Evolutionary conservation across 2,797 vertebrate species (phyloP), one percentile per base, ranked within the genome.

Genomic region (Galagoides demidoff): DNA sequence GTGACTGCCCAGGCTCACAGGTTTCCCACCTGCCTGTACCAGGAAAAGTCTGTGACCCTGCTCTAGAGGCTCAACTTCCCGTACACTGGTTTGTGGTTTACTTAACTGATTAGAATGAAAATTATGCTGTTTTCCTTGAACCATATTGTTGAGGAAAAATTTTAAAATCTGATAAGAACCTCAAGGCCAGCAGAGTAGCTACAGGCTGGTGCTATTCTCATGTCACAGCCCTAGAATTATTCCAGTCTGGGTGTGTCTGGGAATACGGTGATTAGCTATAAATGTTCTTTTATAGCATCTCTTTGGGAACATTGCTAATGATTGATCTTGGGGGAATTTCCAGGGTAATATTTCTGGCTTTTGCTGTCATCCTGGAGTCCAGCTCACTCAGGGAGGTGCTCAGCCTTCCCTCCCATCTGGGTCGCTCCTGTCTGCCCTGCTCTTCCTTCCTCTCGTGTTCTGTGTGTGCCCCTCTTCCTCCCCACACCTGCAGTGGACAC

Each of bases 151-250:
- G 49, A 63, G 39, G 37, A 37, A 81, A 37, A 55, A 19, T 66
- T 85, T 77, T 4, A 49, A 73, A 85, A 64, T 61, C 57, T 86
- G 68, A 61, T 74, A 43, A 59, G 49, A 52, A 43, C 4, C 8
- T 2, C 0, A 5, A 57, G 64, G 55, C 66, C 64, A 4, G 10
- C 11, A 1, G 7, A 45, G 31, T 6, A 37, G 68, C 37, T 31
- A 12, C 1, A 3, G 13, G 1, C 68, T 2, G 0, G 11, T 2
- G 0, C 25, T 5, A 5, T 13, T 0, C 34, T 52, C 8, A 4
- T 0, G 4, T 31, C 59, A 4, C 3, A 12, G 5, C 43, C n/a
- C 17, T 9, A 27, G 64, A 22, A n/a, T 78, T 10, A 37, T 29
- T 64, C 31, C 64, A 27, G 0, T 8, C n/a, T 27, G 64, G 73